Conservation (phyloP, 2,888 invertebrate genomes). For the Macaria notata region DNA sequence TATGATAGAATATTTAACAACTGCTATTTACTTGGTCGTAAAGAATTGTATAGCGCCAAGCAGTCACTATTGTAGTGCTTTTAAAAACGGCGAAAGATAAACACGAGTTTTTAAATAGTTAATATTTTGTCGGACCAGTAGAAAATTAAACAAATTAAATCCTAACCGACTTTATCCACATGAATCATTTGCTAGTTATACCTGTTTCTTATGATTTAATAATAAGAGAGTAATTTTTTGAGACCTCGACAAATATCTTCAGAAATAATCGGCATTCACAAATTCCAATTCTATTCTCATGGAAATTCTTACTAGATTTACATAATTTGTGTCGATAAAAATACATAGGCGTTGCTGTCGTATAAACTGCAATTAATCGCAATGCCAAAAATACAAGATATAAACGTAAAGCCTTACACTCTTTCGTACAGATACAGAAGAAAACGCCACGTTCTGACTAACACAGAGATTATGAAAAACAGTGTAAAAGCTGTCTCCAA, state of each 20-base stretch:
- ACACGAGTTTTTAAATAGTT: background rate
- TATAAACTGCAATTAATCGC: background rate
- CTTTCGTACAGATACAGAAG: slow-evolving; percentile 27
- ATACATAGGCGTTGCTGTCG: too few relatives aligned
- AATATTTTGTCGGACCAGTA: too few relatives aligned
- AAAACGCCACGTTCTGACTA: slow-evolving; percentile 37
- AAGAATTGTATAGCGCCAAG: slow-evolving; percentile 18
- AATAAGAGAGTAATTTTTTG: too few relatives aligned
- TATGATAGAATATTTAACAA: slow-evolving; percentile 68
- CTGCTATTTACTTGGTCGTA: slow-evolving; percentile 42
- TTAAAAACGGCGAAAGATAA: background rate
- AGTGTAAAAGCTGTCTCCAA: slow-evolving; percentile 60
- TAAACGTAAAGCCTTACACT: background rate
- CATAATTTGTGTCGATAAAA: too few relatives aligned
- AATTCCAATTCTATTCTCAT: too few relatives aligned
- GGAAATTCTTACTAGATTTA: too few relatives aligned
- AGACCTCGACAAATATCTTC: too few relatives aligned
- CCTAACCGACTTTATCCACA: too few relatives aligned
- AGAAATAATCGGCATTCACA: too few relatives aligned
- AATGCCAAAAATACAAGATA: slow-evolving; percentile 6
- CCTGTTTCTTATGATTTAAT: too few relatives aligned
- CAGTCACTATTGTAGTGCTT: slow-evolving; percentile 10
- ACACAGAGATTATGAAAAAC: slow-evolving; percentile 49
- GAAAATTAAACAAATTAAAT: too few relatives aligned
- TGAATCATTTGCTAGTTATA: too few relatives aligned